phyloP scores from a whole-genome alignment of 2,888 invertebrate species.

The Poecilobothrus nobilitatus region DNA sequence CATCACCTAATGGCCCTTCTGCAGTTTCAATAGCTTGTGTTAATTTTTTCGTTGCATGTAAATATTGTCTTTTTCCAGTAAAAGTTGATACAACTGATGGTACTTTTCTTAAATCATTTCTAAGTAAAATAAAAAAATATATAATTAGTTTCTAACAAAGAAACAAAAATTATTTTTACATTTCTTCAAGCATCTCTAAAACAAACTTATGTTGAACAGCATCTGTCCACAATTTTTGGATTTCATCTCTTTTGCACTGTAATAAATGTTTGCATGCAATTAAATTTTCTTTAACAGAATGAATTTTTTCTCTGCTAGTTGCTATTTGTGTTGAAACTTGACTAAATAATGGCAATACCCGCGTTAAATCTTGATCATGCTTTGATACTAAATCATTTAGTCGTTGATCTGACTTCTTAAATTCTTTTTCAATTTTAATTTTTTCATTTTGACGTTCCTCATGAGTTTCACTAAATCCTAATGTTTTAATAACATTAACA shows the following conservation, averaged over 20 bases:
- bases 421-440: slow-evolving; percentile 86
- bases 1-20: slow-evolving; percentile 65
- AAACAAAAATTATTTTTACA: slow-evolving; percentile 40
- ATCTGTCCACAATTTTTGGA: slow-evolving; percentile 89
- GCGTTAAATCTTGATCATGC: slow-evolving; percentile 78
- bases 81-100: slow-evolving; percentile 58
- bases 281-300: slow-evolving; percentile 70
- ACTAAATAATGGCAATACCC: slow-evolving; percentile 60
- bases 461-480: slow-evolving; percentile 89
- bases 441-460: slow-evolving; percentile 90
- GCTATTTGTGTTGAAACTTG: slow-evolving; percentile 68
- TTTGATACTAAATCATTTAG: slow-evolving; percentile 81
- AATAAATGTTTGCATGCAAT: slow-evolving; percentile 76
- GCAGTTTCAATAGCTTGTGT: slow-evolving; percentile 60
- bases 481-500: slow-evolving; percentile 89
- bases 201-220: slow-evolving; percentile 93
- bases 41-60: slow-evolving; percentile 75
- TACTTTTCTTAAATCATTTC: slow-evolving; percentile 67
- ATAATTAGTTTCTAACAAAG: neutral
- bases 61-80: slow-evolving; percentile 65
- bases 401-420: slow-evolving; percentile 79
- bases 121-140: slow-evolving; percentile 35
- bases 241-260: slow-evolving; percentile 83
- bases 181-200: slow-evolving; percentile 78
- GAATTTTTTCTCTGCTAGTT: slow-evolving; percentile 65